Evolutionary conservation across 2,797 vertebrate genomes (phyloP).

Genomic region (Scolopax bukidnonensis): DNA sequence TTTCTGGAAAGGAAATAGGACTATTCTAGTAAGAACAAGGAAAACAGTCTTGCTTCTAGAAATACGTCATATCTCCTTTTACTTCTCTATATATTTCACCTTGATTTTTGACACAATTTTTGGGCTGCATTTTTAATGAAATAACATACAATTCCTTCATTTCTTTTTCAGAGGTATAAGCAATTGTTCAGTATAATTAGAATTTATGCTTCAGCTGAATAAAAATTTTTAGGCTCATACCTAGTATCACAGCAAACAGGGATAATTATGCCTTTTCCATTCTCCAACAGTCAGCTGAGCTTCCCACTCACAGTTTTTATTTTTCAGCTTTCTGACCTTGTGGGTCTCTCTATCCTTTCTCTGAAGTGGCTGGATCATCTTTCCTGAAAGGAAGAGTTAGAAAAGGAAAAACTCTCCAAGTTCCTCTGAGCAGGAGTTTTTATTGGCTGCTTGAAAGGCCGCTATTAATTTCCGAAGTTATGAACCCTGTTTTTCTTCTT

Average conservation of each 20-base stretch:
- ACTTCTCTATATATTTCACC: not conserved
- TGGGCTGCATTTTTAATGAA: not conserved
- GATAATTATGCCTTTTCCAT: not conserved
- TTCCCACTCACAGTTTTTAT: not conserved
- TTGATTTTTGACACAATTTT: not conserved
- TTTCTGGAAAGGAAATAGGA: not conserved
- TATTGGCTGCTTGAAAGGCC: not conserved
- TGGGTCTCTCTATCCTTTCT: not conserved
- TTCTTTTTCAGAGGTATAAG: not conserved
- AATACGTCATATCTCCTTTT: not conserved
- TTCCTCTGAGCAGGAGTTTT: not conserved
- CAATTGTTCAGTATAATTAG: not conserved
- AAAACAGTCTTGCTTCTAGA: not conserved
- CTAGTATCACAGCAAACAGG: not conserved
- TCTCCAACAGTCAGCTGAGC: not conserved
- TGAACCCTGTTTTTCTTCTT: not conserved
- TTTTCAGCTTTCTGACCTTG: not conserved
- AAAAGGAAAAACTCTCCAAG: not conserved
- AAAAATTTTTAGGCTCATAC: not conserved
- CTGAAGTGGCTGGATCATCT: not conserved
- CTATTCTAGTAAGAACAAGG: not conserved
- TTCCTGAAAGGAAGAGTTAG: not conserved
- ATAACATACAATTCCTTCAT: not conserved
- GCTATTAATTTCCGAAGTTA: not conserved
- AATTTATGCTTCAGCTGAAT: conserved; percentile 25